A percentile compares a stretch with the other conserved stretches of the same genome.
Evolutionary conservation across 1,140 invertebrate species (phyloP).

Genomic region (Chelonus insularis): DNA sequence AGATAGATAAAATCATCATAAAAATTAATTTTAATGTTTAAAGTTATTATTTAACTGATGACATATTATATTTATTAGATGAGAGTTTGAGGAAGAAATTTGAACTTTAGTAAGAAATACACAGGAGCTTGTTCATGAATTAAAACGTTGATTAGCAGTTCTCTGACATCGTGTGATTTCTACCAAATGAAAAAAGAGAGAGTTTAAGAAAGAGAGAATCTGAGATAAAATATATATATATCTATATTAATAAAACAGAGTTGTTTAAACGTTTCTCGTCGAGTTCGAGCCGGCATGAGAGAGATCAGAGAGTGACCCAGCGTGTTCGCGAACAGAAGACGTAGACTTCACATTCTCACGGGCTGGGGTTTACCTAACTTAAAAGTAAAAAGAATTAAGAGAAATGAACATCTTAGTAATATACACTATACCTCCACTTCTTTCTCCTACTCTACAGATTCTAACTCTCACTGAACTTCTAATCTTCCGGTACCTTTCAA

Average conservation of each 20-base stretch:
- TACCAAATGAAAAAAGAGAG: neutral
- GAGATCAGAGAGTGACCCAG: neutral
- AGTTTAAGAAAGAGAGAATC: neutral
- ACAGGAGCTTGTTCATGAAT: neutral
- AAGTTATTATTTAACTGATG: too few species aligned
- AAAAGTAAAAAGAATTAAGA: neutral
- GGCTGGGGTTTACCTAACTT: constrained; percentile 31
- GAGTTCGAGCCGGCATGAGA: too few species aligned
- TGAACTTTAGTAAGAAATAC: neutral
- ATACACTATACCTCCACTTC: constrained; percentile 16
- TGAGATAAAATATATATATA: neutral
- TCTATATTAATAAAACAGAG: neutral
- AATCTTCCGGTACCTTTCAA: constrained; percentile 25
- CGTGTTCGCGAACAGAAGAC: neutral
- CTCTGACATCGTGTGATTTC: neutral
- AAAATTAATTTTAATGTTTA: too few species aligned
- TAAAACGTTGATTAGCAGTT: neutral
- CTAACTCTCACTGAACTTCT: constrained; percentile 16
- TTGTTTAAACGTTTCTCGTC: too few species aligned
- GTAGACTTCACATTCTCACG: constrained; percentile 29
- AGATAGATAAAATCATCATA: too few species aligned
- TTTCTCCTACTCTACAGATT: neutral
- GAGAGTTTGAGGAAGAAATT: constrained; percentile 8
- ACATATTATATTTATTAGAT: too few species aligned
- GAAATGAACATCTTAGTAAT: neutral